Conservation (phyloP, 2,797 vertebrate species). For the Pangasius djambal region DNA sequence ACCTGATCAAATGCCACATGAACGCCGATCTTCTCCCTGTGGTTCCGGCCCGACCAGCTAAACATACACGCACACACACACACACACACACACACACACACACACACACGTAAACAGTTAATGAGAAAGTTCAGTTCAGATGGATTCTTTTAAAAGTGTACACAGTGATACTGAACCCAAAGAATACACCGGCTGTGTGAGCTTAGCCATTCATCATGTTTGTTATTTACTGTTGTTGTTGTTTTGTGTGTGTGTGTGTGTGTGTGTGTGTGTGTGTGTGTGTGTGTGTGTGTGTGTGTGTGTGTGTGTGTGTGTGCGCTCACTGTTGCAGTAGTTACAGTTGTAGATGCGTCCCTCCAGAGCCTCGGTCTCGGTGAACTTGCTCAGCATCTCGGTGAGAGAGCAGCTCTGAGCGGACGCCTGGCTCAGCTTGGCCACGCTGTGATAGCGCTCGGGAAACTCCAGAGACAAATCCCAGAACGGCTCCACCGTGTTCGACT, state of each 20-base stretch:
- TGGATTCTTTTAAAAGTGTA: background rate
- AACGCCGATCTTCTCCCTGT: constrained; percentile 99
- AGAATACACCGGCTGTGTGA: background rate
- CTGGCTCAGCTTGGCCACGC: constrained; percentile 79
- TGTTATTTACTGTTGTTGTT: background rate
- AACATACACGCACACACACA: constrained; percentile 47
- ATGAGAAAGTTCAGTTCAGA: background rate
- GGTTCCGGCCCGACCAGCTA: constrained; percentile 99
- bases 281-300: background rate
- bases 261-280: background rate
- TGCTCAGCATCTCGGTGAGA: constrained; percentile 97
- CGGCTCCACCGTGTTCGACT: constrained; percentile 98
- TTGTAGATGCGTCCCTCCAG: constrained; percentile 97
- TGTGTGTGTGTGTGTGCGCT: constrained; percentile 62
- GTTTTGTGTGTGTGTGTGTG: background rate
- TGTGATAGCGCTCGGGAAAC: constrained; percentile 96
- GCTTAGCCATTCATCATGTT: background rate
- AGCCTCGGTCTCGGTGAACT: constrained; percentile 97
- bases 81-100: no score
- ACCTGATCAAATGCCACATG: constrained; percentile 99
- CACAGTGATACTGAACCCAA: background rate
- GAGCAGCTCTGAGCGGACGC: constrained; percentile 88
- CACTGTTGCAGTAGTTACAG: constrained; percentile 98
- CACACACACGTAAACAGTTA: background rate
- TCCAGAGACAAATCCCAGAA: constrained; percentile 99